phyloP scores from a whole-genome alignment of 2,888 invertebrate genomes.

The Argyresthia goedartella region DNA sequence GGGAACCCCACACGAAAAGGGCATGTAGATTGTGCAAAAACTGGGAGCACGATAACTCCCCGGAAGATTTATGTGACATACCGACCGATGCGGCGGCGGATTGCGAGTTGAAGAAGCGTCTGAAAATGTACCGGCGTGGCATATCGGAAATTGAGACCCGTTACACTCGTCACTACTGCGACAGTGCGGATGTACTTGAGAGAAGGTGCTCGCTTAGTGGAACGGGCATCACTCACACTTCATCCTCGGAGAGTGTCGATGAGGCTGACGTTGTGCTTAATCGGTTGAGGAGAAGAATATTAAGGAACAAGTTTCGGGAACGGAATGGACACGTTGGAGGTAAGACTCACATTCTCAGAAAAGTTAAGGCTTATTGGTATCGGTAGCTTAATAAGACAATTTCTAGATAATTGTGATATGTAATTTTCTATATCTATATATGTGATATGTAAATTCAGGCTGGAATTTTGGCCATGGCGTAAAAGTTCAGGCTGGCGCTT shows the following conservation, averaged over 20 bases:
- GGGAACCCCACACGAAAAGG: conserved; percentile 30
- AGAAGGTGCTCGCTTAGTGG: conserved; percentile 52
- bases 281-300: conserved; percentile 61
- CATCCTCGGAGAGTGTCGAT: conserved; percentile 65
- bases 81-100: conserved; percentile 52
- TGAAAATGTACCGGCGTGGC: conserved; percentile 63
- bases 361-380: no score
- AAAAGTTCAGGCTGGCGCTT: no score
- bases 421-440: no score
- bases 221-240: conserved; percentile 37
- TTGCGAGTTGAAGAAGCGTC: conserved; percentile 58
- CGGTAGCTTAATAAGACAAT: no score
- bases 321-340: conserved; percentile 45
- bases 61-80: conserved; percentile 52
- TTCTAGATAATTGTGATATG: no score
- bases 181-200: conserved; percentile 31
- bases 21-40: conserved; percentile 25
- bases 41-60: conserved; percentile 23
- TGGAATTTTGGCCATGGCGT: no score
- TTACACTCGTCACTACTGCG: conserved; percentile 16
- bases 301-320: conserved; percentile 60
- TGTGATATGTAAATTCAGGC: no score
- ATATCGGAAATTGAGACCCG: conserved; percentile 52
- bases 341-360: conserved; percentile 31
- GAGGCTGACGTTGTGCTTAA: conserved; percentile 63